phyloP scores from a whole-genome alignment of 2,797 vertebrate species.

The Hydrolagus colliei region DNA sequence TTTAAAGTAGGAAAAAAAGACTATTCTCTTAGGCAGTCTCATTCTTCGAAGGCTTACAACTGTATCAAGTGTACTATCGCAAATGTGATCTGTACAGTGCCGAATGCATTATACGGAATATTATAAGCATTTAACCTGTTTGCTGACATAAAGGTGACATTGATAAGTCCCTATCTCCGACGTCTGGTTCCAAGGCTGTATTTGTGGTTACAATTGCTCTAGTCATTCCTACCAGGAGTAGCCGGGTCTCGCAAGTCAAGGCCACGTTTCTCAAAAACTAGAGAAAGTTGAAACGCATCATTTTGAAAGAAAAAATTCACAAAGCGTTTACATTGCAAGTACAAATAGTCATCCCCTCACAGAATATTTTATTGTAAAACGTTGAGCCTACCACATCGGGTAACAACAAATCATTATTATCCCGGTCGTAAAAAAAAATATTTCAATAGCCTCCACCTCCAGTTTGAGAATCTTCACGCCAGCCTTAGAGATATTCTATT shows the following conservation, averaged over 20 bases:
- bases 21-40: constrained; percentile 76
- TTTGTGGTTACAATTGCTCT: constrained; percentile 30
- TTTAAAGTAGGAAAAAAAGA: constrained; percentile 64
- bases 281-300: constrained; percentile 25
- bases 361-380: constrained; percentile 1
- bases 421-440: constrained; percentile 12
- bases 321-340: constrained; percentile 26
- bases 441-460: neutral
- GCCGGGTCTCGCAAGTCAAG: neutral
- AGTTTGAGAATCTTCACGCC: neutral
- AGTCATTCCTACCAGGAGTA: neutral
- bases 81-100: constrained; percentile 69
- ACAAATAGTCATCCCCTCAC: neutral
- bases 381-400: constrained; percentile 14
- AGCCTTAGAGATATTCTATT: neutral
- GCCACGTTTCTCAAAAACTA: constrained; percentile 15
- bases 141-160: constrained; percentile 78
- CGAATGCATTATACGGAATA: constrained; percentile 73
- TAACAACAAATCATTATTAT: constrained; percentile 25
- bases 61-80: constrained; percentile 80
- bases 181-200: constrained; percentile 47
- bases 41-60: constrained; percentile 78
- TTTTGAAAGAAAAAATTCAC: constrained; percentile 21
- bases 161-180: constrained; percentile 67
- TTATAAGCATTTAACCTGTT: constrained; percentile 62